Conservation (phyloP, 1,140 invertebrate genomes). For the Drosophila varians region DNA sequence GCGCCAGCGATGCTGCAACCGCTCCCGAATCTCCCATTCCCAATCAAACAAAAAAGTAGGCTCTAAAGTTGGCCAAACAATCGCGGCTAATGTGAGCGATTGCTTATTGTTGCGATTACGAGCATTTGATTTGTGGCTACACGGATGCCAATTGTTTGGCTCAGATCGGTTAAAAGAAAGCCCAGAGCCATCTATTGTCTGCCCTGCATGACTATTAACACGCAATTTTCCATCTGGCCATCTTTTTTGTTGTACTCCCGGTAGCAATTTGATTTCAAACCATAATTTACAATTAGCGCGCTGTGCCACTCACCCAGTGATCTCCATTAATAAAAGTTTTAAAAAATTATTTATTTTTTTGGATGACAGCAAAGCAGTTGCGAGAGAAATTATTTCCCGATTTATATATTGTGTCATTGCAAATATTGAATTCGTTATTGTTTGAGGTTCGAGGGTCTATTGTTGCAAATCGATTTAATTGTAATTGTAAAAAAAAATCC, state of each 20-base stretch:
- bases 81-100: slow-evolving; percentile 69
- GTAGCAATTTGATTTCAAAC: slow-evolving; percentile 39
- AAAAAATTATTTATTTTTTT: slow-evolving; percentile 14
- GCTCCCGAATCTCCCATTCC: slow-evolving; percentile 19
- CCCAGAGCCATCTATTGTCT: slow-evolving; percentile 48
- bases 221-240: slow-evolving; percentile 58
- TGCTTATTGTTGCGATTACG: slow-evolving; percentile 62
- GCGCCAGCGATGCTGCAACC: slow-evolving; percentile 27
- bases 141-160: slow-evolving; percentile 59
- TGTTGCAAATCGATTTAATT: slow-evolving; percentile 40
- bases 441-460: slow-evolving; percentile 29
- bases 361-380: slow-evolving; percentile 32
- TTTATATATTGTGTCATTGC: slow-evolving; percentile 76
- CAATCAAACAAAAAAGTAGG: slow-evolving; percentile 12
- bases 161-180: slow-evolving; percentile 55
- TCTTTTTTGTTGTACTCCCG: slow-evolving; percentile 48
- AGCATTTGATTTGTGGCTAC: slow-evolving; percentile 71
- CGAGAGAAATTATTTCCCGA: slow-evolving; percentile 55
- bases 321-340: slow-evolving; percentile 57
- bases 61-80: slow-evolving; percentile 61
- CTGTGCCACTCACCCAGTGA: slow-evolving; percentile 67
- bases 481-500: slow-evolving; percentile 54
- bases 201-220: slow-evolving; percentile 66
- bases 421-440: slow-evolving; percentile 52
- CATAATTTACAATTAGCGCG: slow-evolving; percentile 62